Percentiles rank a stretch among this genome's conserved stretches.
Conservation (phyloP, 2,113 vertebrate genomes). For the Vimba vimba region DNA sequence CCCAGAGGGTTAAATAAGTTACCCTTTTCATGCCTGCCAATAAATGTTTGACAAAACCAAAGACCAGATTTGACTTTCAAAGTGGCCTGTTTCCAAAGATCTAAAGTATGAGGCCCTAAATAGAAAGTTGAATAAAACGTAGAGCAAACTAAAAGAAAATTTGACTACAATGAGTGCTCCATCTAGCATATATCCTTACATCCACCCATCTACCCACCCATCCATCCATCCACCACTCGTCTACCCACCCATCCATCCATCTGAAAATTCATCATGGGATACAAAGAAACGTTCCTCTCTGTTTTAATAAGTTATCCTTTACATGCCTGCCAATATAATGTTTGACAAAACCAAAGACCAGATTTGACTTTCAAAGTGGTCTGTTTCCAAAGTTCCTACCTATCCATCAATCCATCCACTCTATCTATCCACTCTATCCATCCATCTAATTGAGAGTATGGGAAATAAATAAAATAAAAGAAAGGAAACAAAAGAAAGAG, state of each 20-base stretch:
- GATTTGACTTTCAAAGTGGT: slow-evolving; percentile 28
- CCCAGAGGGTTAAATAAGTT: no score
- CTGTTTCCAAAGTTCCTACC: neutral
- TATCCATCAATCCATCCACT: neutral
- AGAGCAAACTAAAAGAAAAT: no score
- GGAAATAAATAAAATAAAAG: neutral
- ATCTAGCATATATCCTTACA: neutral
- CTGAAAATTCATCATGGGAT: neutral
- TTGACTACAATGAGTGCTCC: no score
- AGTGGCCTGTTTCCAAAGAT: neutral
- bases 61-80: slow-evolving; percentile 29
- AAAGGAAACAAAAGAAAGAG: neutral
- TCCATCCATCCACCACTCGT: no score
- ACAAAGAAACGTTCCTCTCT: slow-evolving; percentile 2
- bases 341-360: slow-evolving; percentile 26
- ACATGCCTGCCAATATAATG: neutral
- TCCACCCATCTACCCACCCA: neutral
- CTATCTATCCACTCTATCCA: no score
- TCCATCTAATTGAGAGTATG: neutral
- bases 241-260: no score
- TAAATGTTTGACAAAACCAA: slow-evolving; percentile 23
- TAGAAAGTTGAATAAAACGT: no score
- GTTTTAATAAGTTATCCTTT: slow-evolving; percentile 25
- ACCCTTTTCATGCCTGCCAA: neutral
- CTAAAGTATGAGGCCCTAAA: neutral